Percentiles rank a stretch among this genome's conserved stretches.
Evolutionary conservation across 2,888 invertebrate genomes (phyloP).

Genomic region (Spicauda simplicius): DNA sequence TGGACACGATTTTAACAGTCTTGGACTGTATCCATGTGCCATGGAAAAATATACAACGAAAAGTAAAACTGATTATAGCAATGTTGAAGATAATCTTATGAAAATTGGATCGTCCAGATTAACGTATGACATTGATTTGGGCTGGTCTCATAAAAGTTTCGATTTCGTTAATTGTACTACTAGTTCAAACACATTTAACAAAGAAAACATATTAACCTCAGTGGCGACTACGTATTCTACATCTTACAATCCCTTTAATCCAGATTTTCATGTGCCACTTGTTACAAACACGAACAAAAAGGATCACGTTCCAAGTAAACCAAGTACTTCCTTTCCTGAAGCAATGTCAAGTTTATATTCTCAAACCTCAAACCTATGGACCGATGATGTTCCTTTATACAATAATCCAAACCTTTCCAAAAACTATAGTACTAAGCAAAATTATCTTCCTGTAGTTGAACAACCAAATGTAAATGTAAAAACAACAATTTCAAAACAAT

Average conservation of each 20-base stretch:
- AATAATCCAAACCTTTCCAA: constrained; percentile 66
- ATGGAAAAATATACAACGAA: constrained; percentile 77
- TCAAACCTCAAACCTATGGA: constrained; percentile 73
- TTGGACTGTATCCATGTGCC: constrained; percentile 78
- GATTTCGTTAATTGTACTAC: constrained; percentile 77
- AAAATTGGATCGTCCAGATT: constrained; percentile 77
- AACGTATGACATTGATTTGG: constrained; percentile 79
- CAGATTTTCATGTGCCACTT: constrained; percentile 76
- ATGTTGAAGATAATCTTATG: constrained; percentile 77
- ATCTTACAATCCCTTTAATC: constrained; percentile 77
- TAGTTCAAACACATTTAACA: constrained; percentile 63
- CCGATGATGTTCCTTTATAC: constrained; percentile 76
- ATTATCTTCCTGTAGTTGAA: constrained; percentile 62
- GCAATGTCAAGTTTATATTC: constrained; percentile 76
- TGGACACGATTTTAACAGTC: constrained; percentile 74
- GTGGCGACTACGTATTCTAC: constrained; percentile 66
- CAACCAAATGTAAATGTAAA: constrained; percentile 58
- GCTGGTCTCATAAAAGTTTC: constrained; percentile 80
- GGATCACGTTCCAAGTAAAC: constrained; percentile 61
- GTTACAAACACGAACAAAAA: constrained; percentile 69
- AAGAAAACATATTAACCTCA: constrained; percentile 71
- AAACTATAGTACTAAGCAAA: constrained; percentile 63
- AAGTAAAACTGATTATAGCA: constrained; percentile 71
- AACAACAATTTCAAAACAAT: constrained; percentile 59
- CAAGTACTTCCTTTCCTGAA: constrained; percentile 67